These are phyloP conservation scores for Ibidorhyncha struthersii DNA, from an alignment of 2,113 vertebrate genomes.

Conservation along the genomic window DNA sequence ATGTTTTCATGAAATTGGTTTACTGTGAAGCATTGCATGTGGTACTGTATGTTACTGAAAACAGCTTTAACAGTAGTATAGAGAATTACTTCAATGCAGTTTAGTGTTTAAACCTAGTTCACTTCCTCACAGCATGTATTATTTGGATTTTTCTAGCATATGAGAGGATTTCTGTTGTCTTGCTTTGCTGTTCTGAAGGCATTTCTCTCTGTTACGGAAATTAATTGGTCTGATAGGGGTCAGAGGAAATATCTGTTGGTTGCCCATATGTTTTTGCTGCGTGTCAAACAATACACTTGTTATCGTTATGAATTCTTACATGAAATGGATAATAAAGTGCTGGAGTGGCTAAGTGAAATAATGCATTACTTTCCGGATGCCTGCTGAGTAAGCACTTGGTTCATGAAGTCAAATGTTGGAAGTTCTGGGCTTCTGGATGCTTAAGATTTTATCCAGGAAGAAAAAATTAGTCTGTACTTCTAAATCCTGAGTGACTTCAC, in stretches of 20 bases:
- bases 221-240: constrained; percentile 26
- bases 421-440: background rate
- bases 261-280: constrained; percentile 3
- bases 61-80: background rate
- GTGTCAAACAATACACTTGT: background rate
- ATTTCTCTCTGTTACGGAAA: constrained; percentile 18
- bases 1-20: background rate
- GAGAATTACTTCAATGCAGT: background rate
- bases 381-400: constrained; percentile 36
- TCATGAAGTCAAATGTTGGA: background rate
- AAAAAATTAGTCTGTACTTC: background rate
- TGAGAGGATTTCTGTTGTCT: background rate
- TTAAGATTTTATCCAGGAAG: background rate
- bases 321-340: constrained; percentile 48
- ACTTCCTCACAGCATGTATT: background rate
- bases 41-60: background rate
- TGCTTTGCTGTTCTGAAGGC: background rate
- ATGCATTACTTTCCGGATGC: constrained; percentile 21
- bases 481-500: background rate
- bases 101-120: background rate
- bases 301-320: background rate
- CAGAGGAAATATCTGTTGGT: constrained; percentile 18
- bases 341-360: constrained; percentile 32
- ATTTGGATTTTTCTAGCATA: background rate
- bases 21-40: background rate